Conservation (phyloP, 2,888 invertebrate genomes). For the Entomobrya proxima region DNA sequence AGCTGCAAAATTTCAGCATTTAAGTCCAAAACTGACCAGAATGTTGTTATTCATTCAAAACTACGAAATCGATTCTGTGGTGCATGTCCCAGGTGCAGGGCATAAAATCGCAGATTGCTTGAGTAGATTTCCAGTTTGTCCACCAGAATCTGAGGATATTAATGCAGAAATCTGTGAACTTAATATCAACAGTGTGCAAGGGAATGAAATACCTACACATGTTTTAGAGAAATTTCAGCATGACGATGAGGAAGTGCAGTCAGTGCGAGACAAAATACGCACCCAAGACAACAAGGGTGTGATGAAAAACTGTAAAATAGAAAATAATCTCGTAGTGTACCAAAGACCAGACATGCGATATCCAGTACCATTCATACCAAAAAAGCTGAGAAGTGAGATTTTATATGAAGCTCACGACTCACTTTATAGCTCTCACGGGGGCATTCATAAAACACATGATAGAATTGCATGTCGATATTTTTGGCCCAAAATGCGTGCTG, state of each 20-base stretch:
- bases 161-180: slow-evolving; percentile 3
- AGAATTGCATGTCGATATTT: neutral
- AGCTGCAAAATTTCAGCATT: slow-evolving; percentile 7
- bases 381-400: neutral
- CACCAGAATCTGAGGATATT: neutral
- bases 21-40: slow-evolving; percentile 22
- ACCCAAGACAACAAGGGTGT: neutral
- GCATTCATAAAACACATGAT: slow-evolving; percentile 5
- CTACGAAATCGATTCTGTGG: neutral
- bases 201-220: too few species aligned
- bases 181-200: neutral
- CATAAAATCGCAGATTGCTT: slow-evolving; percentile 27
- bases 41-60: slow-evolving; percentile 3
- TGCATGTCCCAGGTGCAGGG: neutral
- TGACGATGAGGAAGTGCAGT: neutral
- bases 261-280: neutral
- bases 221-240: neutral
- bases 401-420: slow-evolving; percentile 16
- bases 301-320: neutral
- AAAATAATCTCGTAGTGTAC: neutral
- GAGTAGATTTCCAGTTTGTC: neutral
- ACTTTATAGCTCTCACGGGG: neutral
- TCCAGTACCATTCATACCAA: slow-evolving; percentile 25
- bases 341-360: neutral
- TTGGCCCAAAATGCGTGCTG: neutral